These are phyloP conservation scores for Micropoecilia bifurca DNA, from an alignment of 2,797 vertebrate species.

Conservation along the genomic window DNA sequence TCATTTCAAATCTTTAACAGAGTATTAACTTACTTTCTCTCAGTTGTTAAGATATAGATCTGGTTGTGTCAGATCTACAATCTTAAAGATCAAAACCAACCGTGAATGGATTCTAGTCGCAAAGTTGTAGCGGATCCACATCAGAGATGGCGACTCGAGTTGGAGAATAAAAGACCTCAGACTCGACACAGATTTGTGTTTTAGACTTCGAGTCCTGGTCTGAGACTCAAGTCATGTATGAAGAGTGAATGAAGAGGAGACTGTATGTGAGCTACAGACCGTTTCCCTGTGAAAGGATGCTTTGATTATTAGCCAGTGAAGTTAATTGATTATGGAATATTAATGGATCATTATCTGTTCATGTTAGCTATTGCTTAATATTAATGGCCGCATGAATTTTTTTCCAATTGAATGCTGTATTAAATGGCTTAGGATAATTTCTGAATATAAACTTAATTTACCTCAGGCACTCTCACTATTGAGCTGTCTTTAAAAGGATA, in stretches of 20 bases:
- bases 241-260: not conserved
- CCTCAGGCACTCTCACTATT: not conserved
- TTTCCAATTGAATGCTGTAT: not conserved
- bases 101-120: not conserved
- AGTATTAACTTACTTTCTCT: constrained; percentile 1
- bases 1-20: constrained; percentile 9
- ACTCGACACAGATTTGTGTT: not conserved
- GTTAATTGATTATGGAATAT: not conserved
- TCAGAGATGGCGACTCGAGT: not conserved
- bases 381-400: not conserved
- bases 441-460: not conserved
- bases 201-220: not conserved
- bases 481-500: not conserved
- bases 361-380: not conserved
- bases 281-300: not conserved
- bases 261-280: not conserved
- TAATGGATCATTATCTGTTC: not conserved
- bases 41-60: not conserved
- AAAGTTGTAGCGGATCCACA: not conserved
- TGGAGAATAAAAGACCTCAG: not conserved
- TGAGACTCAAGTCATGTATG: not conserved
- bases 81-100: constrained; percentile 1
- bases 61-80: constrained; percentile 7
- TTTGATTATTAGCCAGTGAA: not conserved
- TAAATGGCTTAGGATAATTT: not conserved